Conservation (phyloP, 2,113 vertebrate species). For the Macrotis lagotis region DNA sequence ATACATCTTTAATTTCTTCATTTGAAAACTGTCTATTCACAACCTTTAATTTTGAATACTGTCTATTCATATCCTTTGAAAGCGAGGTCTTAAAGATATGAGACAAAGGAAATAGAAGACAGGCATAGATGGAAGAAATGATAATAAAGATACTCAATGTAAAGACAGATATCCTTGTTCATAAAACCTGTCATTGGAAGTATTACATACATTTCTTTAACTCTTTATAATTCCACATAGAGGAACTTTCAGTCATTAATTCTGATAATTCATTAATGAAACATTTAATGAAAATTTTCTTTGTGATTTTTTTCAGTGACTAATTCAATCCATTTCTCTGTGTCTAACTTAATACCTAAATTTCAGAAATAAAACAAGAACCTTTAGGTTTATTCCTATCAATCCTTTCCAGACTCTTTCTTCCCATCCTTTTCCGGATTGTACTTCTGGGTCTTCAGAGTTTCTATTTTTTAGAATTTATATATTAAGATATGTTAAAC, state of each 20-base stretch:
- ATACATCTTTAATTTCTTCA: too few relatives aligned
- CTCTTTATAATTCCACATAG: slow-evolving; percentile 23
- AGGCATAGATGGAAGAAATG: not conserved
- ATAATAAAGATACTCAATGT: not conserved
- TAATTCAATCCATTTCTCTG: not conserved
- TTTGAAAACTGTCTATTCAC: too few relatives aligned
- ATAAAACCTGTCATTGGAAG: not conserved
- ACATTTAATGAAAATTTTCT: not conserved
- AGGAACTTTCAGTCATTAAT: slow-evolving; percentile 7
- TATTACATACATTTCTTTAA: not conserved
- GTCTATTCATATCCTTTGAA: too few relatives aligned
- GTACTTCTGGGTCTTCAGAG: slow-evolving; percentile 37
- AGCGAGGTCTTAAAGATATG: slow-evolving; percentile 22
- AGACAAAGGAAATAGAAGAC: slow-evolving; percentile 16
- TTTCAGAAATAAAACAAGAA: slow-evolving; percentile 57
- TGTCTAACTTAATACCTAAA: not conserved
- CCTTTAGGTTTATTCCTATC: not conserved
- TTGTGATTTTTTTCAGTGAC: slow-evolving; percentile 34
- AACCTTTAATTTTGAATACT: too few relatives aligned
- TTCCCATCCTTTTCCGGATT: slow-evolving; percentile 49
- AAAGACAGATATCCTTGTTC: not conserved
- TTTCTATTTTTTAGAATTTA: slow-evolving; percentile 50
- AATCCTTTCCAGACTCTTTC: slow-evolving; percentile 48
- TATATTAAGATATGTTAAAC: slow-evolving; percentile 74
- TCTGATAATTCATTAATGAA: not conserved